Conservation (phyloP, 2,888 invertebrate genomes). For the Pyrrhia umbra region DNA sequence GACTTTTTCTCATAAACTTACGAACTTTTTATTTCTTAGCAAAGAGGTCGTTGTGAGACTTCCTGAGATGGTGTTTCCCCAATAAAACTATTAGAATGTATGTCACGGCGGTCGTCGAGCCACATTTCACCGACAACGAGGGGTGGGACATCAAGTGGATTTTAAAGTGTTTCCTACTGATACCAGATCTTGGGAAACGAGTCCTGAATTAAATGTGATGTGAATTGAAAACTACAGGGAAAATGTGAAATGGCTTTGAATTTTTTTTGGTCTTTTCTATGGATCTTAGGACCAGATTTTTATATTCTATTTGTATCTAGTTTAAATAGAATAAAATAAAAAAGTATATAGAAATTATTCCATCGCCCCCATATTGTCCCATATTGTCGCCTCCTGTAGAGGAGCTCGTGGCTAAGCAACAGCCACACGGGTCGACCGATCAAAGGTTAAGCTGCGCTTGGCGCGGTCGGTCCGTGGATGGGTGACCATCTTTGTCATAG, state of each 20-base stretch:
- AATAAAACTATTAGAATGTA: slow-evolving; percentile 86
- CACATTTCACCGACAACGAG: slow-evolving; percentile 77
- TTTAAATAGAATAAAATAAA: too few species aligned
- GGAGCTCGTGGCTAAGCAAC: too few species aligned
- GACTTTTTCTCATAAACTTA: background rate
- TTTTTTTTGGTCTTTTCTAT: background rate
- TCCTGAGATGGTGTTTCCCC: slow-evolving; percentile 61
- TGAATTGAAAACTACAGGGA: slow-evolving; percentile 26
- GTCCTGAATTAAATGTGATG: slow-evolving; percentile 26
- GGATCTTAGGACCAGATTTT: background rate
- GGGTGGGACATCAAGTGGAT: slow-evolving; percentile 71
- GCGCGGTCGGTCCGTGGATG: too few species aligned
- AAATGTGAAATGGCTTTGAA: background rate
- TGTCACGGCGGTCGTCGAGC: slow-evolving; percentile 80
- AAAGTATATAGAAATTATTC: too few species aligned
- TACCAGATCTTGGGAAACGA: slow-evolving; percentile 30
- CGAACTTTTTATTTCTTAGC: slow-evolving; percentile 1
- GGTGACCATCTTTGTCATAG: too few species aligned
- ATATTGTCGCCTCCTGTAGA: too few species aligned
- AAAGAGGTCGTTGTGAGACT: slow-evolving; percentile 60
- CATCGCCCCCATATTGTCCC: too few species aligned
- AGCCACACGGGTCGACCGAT: too few species aligned
- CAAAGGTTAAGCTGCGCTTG: too few species aligned
- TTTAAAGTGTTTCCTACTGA: slow-evolving; percentile 70
- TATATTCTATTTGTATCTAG: too few species aligned